phyloP scores from a whole-genome alignment of 2,113 vertebrate species.

The Trogon surrucura region DNA sequence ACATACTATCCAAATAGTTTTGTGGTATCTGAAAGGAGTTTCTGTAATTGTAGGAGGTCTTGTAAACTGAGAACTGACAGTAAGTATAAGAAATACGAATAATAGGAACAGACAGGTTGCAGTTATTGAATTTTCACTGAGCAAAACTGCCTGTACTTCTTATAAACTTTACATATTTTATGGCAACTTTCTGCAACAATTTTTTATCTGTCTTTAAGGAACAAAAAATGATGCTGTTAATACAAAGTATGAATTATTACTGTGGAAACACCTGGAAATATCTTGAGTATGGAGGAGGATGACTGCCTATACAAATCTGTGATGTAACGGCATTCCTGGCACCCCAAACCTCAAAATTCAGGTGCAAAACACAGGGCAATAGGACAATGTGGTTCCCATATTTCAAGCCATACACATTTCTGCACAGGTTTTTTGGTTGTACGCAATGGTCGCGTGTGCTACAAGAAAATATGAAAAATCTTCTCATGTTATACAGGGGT shows the following conservation, averaged over 20 bases:
- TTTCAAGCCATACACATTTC: background rate
- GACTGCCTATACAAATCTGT: background rate
- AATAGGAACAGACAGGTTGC: background rate
- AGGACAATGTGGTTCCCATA: background rate
- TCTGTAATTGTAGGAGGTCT: background rate
- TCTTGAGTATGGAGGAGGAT: background rate
- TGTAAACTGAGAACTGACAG: background rate
- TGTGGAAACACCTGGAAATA: background rate
- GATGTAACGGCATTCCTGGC: background rate
- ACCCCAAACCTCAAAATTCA: background rate
- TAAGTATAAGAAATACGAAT: background rate
- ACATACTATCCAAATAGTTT: background rate
- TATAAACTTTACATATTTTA: background rate
- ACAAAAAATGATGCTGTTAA: background rate
- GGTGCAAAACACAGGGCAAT: background rate
- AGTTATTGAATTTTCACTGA: background rate
- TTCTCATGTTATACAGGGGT: background rate
- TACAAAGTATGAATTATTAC: background rate
- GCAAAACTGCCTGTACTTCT: background rate
- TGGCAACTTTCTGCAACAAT: background rate
- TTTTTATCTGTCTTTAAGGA: background rate
- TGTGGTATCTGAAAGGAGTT: background rate
- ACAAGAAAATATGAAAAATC: background rate
- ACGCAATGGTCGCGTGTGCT: background rate
- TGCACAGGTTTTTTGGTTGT: background rate